Base-by-base conservation (phyloP, 2,113 vertebrate genomes). In the Steatornis caripensis region DNA sequence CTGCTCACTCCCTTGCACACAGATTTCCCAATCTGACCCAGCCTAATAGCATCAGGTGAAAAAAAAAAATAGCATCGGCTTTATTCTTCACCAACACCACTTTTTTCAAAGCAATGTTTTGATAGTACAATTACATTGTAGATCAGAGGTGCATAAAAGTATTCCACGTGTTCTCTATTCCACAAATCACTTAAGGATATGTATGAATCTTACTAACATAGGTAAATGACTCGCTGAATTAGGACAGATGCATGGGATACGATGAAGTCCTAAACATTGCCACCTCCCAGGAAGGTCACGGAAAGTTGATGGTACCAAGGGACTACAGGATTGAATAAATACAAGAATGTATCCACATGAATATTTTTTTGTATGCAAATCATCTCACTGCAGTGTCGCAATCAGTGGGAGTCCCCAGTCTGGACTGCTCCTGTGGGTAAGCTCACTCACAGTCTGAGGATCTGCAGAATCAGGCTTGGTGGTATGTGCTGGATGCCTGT, bases 281-380 rank as follows among this genome's bases (percentile, higher is more conserved):
- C 45, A 82, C 6, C 37, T 61, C 53, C 27, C 3, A 81, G 76
- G 76, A 30, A 68, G 36, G 84, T 20, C 82, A 32, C 55, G 12
- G 77, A 1, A 39, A 66, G 19, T 17, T 58, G 82, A 1, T 18
- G 48, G 66, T 7, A 53, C 70, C 51, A 32, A 65, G 72, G 62
- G 11, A 49, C 36, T 12, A 46, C n/a, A 43, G 89, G 58, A 20
- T 0, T n/a, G 46, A 18, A 39, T 6, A 23, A 37, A 53, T 0
- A 29, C 43, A 26, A 10, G 57, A 11, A 76, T 1, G 21, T 8
- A 32, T 27, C 36, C 29, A 26, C 54, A 18, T 0, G 0, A 23
- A 15, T 12, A 11, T 16, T 46, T n/a, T 57, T 49, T 32, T 39
- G 60, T 18, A 62, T 65, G 83, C 70, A 51, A 49, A 21, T 32